Conservation (phyloP, 2,797 vertebrate species). For the Tapirus indicus region DNA sequence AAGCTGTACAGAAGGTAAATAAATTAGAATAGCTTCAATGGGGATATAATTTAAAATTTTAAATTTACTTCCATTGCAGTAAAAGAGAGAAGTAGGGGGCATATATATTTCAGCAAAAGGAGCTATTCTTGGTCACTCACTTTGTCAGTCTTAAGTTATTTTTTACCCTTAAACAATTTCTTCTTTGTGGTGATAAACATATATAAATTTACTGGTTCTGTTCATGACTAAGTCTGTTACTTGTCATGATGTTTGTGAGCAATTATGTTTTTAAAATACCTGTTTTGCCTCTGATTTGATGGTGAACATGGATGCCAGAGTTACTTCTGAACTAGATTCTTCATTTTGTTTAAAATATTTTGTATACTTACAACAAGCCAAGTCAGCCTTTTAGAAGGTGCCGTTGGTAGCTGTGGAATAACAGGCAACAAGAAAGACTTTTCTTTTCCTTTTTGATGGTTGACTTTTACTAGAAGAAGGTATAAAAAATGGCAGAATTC, state of each 20-base stretch:
- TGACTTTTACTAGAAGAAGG: constrained; percentile 49
- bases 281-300: constrained; percentile 58
- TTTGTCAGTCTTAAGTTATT: constrained; percentile 34
- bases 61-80: constrained; percentile 58
- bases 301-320: constrained; percentile 56
- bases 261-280: constrained; percentile 50
- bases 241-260: constrained; percentile 57
- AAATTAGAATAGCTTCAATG: constrained; percentile 74
- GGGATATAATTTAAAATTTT: constrained; percentile 79
- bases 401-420: constrained; percentile 52
- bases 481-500: neutral
- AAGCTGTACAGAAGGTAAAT: constrained; percentile 63
- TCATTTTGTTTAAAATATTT: constrained; percentile 65
- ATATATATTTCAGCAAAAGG: constrained; percentile 62
- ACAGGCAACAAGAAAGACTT: constrained; percentile 56
- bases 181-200: constrained; percentile 52
- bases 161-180: constrained; percentile 46
- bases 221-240: constrained; percentile 47
- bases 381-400: constrained; percentile 57
- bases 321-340: constrained; percentile 51
- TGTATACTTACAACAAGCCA: constrained; percentile 45
- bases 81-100: constrained; percentile 27
- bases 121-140: constrained; percentile 61
- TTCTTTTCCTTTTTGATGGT: neutral
- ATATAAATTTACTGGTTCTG: constrained; percentile 44